Evolutionary conservation across 2,113 vertebrate species (phyloP).

Genomic region (Sigmodon hispidus): DNA sequence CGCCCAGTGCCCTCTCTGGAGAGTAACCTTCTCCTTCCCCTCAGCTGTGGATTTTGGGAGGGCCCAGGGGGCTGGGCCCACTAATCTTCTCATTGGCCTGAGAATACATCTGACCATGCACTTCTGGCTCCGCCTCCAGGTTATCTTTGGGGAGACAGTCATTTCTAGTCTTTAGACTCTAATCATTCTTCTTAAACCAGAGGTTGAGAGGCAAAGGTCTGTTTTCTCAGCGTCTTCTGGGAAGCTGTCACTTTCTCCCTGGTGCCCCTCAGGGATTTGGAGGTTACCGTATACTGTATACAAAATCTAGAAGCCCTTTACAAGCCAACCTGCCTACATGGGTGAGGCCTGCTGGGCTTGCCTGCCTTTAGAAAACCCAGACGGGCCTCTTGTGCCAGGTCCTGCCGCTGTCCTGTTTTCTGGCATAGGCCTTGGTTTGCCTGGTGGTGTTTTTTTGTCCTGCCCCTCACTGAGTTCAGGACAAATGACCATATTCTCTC

Average conservation of each 20-base stretch:
- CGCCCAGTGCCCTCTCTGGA: neutral
- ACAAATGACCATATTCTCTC: neutral
- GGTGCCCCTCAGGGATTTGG: neutral
- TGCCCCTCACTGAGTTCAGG: neutral
- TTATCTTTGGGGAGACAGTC: neutral
- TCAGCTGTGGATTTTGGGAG: neutral
- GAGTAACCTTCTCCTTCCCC: neutral
- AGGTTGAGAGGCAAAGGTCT: neutral
- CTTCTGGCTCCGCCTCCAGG: neutral
- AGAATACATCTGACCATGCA: neutral
- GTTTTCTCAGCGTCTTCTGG: neutral
- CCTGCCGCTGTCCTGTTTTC: neutral
- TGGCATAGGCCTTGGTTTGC: neutral
- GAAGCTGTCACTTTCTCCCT: neutral
- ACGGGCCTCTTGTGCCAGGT: neutral
- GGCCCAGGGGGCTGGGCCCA: neutral
- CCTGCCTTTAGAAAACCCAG: neutral
- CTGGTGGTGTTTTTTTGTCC: neutral
- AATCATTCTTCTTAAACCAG: neutral
- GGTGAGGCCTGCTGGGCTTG: neutral
- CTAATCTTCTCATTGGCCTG: no score
- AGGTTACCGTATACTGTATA: neutral
- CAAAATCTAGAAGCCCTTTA: neutral
- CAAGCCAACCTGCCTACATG: neutral
- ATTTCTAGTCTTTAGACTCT: neutral